Conservation (phyloP, 1,140 invertebrate species). For the Potamilus streckersoni region DNA sequence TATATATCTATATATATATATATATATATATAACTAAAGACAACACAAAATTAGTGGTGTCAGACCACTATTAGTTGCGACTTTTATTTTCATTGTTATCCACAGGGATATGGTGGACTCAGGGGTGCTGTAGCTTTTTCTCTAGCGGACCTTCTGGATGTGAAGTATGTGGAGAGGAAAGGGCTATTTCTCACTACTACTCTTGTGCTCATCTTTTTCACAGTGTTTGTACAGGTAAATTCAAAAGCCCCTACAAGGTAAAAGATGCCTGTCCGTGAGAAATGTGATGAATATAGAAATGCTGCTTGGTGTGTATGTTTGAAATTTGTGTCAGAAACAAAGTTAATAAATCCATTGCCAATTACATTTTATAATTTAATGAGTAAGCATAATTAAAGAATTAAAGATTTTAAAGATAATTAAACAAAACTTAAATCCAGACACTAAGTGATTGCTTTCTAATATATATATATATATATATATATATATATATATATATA, state of each 20-base stretch:
- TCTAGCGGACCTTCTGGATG: slow-evolving; percentile 89
- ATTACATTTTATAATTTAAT: not conserved
- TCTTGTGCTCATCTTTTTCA: slow-evolving; percentile 85
- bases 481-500: too few relatives aligned
- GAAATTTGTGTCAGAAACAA: not conserved
- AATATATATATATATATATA: too few relatives aligned
- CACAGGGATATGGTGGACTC: slow-evolving; percentile 92
- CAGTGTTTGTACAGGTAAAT: slow-evolving; percentile 59
- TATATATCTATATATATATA: too few relatives aligned
- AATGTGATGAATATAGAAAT: not conserved
- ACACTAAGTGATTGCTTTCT: too few relatives aligned
- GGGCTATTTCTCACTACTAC: slow-evolving; percentile 96
- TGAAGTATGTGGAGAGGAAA: slow-evolving; percentile 68
- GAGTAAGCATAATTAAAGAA: not conserved
- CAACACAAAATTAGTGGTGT: too few relatives aligned
- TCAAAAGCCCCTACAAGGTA: not conserved
- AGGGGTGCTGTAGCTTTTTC: slow-evolving; percentile 98
- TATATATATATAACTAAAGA: too few relatives aligned
- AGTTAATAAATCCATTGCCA: not conserved
- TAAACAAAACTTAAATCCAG: too few relatives aligned
- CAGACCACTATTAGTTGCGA: not conserved
- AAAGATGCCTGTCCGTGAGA: not conserved
- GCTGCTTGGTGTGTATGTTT: not conserved
- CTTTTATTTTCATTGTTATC: not conserved
- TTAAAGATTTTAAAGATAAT: not conserved